Conservation (phyloP, 30 jellyfish, hydroid and myxozoan species). For the Cassiopea xamachana region DNA sequence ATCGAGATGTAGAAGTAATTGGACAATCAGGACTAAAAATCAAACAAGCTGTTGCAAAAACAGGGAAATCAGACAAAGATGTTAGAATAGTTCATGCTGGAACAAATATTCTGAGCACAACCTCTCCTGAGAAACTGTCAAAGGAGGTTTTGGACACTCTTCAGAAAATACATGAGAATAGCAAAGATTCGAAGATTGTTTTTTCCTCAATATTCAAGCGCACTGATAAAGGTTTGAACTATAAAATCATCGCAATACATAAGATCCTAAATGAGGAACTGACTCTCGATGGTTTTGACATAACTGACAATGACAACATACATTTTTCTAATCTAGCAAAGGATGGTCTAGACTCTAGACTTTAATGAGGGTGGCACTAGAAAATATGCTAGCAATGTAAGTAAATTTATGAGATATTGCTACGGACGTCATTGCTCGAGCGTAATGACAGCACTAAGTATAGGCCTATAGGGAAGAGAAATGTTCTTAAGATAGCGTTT, state of each 20-base stretch:
- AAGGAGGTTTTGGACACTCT: not conserved
- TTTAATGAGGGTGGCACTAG: conserved; percentile 55
- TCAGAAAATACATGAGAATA: too few relatives aligned
- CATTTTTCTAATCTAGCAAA: conserved; percentile 15
- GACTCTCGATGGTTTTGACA: conserved; percentile 49
- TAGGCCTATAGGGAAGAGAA: too few relatives aligned
- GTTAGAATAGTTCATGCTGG: conserved; percentile 48
- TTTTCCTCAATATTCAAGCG: too few relatives aligned
- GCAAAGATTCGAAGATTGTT: too few relatives aligned
- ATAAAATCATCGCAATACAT: not conserved
- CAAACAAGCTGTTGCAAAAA: conserved; percentile 25
- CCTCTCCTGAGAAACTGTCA: conserved; percentile 34
- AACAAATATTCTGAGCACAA: conserved; percentile 12
- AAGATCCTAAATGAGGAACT: conserved; percentile 11
- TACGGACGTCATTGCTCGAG: not conserved
- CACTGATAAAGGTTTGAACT: not conserved
- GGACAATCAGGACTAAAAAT: conserved; percentile 34
- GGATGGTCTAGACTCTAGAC: conserved; percentile 19
- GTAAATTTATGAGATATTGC: conserved; percentile 34
- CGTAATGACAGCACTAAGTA: not conserved
- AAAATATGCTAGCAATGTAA: conserved; percentile 29
- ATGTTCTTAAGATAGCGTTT: too few relatives aligned
- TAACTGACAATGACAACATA: conserved; percentile 15
- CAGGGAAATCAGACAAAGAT: conserved; percentile 14
- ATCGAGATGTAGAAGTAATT: conserved; percentile 11